Percentiles rank a stretch among this genome's conserved stretches.
Evolutionary conservation across 2,888 invertebrate species (phyloP).

Genomic region (Monopis laevigella): DNA sequence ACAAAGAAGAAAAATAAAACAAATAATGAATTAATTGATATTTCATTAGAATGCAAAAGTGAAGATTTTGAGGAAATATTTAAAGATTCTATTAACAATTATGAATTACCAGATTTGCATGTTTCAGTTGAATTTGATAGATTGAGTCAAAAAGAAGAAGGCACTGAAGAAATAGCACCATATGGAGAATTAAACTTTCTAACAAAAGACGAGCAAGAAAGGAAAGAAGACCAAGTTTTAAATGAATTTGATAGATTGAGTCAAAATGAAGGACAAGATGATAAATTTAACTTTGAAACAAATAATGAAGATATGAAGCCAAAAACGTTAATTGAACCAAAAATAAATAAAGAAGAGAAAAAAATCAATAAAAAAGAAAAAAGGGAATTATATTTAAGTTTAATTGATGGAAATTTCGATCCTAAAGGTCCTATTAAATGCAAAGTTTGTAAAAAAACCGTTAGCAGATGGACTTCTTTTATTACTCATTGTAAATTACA

Average conservation of each 20-base stretch:
- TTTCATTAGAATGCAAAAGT: neutral
- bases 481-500: conserved; percentile 26
- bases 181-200: neutral
- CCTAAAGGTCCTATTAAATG: conserved; percentile 24
- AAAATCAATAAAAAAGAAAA: conserved; percentile 18
- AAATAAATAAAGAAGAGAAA: conserved; percentile 7
- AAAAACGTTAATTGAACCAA: neutral
- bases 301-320: neutral
- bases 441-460: conserved; percentile 25
- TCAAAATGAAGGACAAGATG: conserved; percentile 2
- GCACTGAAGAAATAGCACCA: neutral
- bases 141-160: neutral
- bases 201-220: neutral
- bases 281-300: neutral
- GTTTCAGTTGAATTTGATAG: neutral
- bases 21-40: conserved; percentile 16
- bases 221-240: neutral
- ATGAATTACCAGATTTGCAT: neutral
- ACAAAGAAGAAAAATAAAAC: conserved; percentile 14
- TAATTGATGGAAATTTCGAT: conserved; percentile 25
- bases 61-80: neutral
- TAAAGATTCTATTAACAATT: neutral
- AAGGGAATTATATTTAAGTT: conserved; percentile 22
- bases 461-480: conserved; percentile 27
- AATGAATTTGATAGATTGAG: neutral